Evolutionary conservation across 2,113 vertebrate genomes (phyloP).

Genomic region (Halichoerus grypus): DNA sequence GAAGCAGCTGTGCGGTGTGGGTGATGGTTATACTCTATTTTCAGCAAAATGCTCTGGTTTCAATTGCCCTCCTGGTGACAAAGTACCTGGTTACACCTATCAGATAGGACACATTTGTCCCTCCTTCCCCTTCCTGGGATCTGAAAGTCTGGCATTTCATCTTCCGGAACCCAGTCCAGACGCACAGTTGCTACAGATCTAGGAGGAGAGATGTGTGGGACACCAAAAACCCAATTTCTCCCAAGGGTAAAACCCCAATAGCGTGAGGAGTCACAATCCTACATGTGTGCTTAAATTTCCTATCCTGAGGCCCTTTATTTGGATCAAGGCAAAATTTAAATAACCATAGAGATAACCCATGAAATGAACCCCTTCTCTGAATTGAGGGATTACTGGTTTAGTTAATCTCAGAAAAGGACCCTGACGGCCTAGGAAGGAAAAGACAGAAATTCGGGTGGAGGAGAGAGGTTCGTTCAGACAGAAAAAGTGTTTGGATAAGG

Average conservation of each 20-base stretch:
- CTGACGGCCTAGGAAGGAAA: background rate
- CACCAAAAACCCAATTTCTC: background rate
- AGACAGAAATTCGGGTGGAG: background rate
- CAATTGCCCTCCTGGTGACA: background rate
- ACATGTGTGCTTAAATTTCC: too few species aligned
- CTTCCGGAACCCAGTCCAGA: background rate
- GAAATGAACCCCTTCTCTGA: background rate
- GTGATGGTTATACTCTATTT: background rate
- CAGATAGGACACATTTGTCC: fast-evolving
- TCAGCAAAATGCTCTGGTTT: background rate
- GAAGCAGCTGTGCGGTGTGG: background rate
- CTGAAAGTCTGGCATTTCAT: background rate
- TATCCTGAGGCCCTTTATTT: background rate
- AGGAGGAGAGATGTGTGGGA: background rate
- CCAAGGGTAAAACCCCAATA: background rate
- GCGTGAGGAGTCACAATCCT: background rate
- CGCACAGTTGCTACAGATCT: fast-evolving
- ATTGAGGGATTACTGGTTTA: background rate
- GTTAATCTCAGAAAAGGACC: background rate
- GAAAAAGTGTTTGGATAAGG: background rate
- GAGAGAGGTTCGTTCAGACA: background rate
- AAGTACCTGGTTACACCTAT: background rate
- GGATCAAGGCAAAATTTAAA: background rate
- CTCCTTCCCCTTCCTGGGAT: background rate
- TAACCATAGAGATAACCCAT: background rate